Conservation (phyloP, 2,113 vertebrate species). For the Prionailurus viverrinus region DNA sequence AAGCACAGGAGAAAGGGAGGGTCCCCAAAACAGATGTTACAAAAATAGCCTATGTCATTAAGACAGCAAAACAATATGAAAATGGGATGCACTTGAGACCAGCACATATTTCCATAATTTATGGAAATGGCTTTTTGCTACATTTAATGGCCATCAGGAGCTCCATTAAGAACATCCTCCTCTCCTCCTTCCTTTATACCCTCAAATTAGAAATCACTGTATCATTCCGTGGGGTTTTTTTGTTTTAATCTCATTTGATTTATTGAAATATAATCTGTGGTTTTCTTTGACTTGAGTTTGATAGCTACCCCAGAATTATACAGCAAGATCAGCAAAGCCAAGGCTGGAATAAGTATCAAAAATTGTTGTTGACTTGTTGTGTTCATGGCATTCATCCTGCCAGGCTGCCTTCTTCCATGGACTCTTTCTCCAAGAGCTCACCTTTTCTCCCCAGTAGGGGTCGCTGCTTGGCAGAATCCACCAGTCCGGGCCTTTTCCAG, state of each 20-base stretch:
- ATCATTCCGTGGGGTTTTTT: not conserved
- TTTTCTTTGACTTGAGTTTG: slow-evolving; percentile 37
- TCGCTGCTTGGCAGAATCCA: not conserved
- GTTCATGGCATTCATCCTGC: fast-evolving
- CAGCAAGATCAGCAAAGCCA: not conserved
- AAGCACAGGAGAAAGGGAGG: slow-evolving; percentile 1
- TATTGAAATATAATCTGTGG: slow-evolving; percentile 40
- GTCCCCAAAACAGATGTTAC: slow-evolving; percentile 75
- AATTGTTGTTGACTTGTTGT: not conserved
- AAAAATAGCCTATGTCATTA: slow-evolving; percentile 73
- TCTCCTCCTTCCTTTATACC: slow-evolving; percentile 29
- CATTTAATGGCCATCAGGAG: slow-evolving; percentile 51
- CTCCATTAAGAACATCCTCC: slow-evolving; percentile 49
- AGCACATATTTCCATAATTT: slow-evolving; percentile 77
- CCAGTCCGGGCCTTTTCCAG: fast-evolving
- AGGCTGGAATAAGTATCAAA: not conserved
- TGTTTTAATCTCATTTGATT: slow-evolving; percentile 67
- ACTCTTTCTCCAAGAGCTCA: not conserved
- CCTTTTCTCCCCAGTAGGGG: not conserved
- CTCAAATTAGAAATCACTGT: slow-evolving; percentile 66
- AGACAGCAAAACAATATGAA: slow-evolving; percentile 73
- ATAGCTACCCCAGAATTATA: not conserved
- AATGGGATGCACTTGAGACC: slow-evolving; percentile 69
- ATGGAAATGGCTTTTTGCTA: slow-evolving; percentile 75
- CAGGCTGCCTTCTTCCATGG: not conserved